Conservation (phyloP, 2,113 vertebrate species). For the Malurus elegans region DNA sequence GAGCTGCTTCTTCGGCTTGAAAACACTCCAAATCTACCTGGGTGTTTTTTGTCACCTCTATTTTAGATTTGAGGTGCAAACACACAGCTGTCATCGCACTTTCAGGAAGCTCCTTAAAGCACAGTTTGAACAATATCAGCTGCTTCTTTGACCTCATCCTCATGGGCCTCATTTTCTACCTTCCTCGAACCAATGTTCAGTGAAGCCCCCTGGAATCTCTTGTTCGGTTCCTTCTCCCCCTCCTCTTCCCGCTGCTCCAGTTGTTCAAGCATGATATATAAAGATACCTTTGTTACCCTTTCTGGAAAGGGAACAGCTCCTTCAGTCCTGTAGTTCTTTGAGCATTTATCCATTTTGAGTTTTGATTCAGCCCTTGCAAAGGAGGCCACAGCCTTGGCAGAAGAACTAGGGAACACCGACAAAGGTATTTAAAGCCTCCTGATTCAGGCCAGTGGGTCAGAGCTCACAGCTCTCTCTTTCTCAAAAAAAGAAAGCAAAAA, state of each 20-base stretch:
- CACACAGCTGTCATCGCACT: neutral
- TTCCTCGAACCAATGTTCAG: neutral
- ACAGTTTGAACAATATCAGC: neutral
- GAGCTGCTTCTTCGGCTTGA: neutral
- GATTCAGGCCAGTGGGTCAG: neutral
- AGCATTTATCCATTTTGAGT: neutral
- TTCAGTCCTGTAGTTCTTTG: neutral
- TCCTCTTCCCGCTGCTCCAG: neutral
- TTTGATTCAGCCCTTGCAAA: neutral
- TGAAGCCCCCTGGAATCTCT: neutral
- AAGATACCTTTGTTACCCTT: constrained; percentile 29
- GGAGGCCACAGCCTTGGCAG: neutral
- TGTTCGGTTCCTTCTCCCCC: neutral
- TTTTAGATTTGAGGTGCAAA: neutral
- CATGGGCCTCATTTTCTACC: neutral
- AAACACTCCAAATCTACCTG: neutral
- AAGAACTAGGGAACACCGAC: neutral
- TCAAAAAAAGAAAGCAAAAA: neutral
- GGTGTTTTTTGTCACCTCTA: neutral
- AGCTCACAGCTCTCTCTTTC: neutral
- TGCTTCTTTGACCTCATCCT: neutral
- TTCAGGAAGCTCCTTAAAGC: neutral
- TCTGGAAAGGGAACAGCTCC: neutral
- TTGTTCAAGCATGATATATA: neutral
- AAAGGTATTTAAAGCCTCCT: neutral